These are phyloP conservation scores for Calephelis virginiensis DNA, from an alignment of 1,140 invertebrate species.

Conservation along the genomic window DNA sequence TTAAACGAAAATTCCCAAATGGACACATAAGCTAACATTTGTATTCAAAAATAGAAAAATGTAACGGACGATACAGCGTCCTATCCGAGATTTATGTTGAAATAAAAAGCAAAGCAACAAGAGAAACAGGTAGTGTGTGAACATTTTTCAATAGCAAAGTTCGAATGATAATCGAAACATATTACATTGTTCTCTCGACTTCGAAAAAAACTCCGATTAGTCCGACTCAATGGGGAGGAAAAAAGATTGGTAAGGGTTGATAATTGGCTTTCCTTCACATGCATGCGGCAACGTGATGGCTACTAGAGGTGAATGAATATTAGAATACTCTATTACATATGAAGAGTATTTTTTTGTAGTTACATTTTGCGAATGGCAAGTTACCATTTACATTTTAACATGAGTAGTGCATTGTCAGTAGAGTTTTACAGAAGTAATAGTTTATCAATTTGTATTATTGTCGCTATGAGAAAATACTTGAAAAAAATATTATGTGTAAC, in stretches of 20 bases:
- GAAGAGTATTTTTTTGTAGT: no score
- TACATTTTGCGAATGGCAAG: no score
- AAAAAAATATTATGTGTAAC: no score
- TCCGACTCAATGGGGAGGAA: background rate
- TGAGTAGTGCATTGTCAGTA: no score
- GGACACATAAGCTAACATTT: constrained; percentile 15
- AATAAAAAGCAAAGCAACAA: constrained; percentile 7
- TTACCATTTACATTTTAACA: no score
- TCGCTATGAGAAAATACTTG: no score
- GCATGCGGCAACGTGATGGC: background rate
- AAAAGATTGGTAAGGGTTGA: background rate
- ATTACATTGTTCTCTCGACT: constrained; percentile 6
- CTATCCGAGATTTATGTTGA: constrained; percentile 12
- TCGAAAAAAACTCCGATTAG: background rate
- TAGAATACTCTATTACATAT: no score
- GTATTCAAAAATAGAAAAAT: constrained; percentile 14
- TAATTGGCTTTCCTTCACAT: constrained; percentile 10
- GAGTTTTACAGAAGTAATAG: no score
- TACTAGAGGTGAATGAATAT: no score
- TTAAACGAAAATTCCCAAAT: constrained; percentile 13
- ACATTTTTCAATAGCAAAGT: constrained; percentile 10
- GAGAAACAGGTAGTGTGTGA: constrained; percentile 3
- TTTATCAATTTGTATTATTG: no score
- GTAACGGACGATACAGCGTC: background rate
- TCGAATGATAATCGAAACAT: constrained; percentile 11